Evolutionary conservation across 2,797 vertebrate genomes (phyloP), one percentile per base, ranked within the genome.

Genomic region (Novumbra hubbsi): DNA sequence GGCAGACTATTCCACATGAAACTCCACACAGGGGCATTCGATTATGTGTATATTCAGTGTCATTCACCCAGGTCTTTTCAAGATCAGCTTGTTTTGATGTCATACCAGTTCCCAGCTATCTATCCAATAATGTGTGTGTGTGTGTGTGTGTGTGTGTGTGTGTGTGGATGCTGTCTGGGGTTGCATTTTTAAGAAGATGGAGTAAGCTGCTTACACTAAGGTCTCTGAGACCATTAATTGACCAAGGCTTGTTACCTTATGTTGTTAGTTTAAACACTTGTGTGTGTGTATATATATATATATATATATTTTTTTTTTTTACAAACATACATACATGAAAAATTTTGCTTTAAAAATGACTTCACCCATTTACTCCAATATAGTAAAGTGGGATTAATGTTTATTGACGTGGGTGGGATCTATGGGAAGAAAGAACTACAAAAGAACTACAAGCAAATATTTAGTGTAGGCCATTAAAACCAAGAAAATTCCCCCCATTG

Each of bases 171-270:
- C 80, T 24, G 84, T 86, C 71, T 80, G 5, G 63, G 79, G 82
- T 90, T 85, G 83, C 80, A 81, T 83, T 77, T 76, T 82, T 55
- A 60, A 85, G 85, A 84, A 91, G 88, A 89, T 87, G 49, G 81
- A 68, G 2, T 92, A 92, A 92, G 90, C 88, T 87, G 87, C 92
- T 92, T 91, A 91, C 81, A 83, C 73, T 68, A n/a, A 69, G 19
- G 77, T 83, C 84, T 84, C 82, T 78, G 76, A 88, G 86, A 88
- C 87, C 84, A 81, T 85, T 85, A 84, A 77, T 84, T 86, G 84
- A 87, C 81, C 70, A 78, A 85, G 88, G 86, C 88, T 90, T 88
- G 86, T 86, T 67, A 83, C 76, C 74, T 2, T 1, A 60, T 34
- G 69, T 72, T 74, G 70, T 82, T 72, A 16, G 68, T 75, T 78